Conservation (phyloP, 2,113 vertebrate genomes). For the Chitala chitala region DNA sequence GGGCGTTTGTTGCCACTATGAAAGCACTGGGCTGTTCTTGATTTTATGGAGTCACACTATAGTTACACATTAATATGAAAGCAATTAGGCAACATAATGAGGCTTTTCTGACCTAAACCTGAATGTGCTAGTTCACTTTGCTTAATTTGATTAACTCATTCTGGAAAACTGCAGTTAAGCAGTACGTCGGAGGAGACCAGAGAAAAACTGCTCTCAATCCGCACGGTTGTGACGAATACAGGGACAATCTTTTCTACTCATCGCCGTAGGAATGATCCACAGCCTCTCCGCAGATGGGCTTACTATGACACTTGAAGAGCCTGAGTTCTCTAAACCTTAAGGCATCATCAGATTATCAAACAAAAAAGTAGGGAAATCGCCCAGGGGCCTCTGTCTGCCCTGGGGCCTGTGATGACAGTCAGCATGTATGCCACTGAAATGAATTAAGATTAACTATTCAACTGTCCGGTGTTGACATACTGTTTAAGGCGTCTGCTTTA, state of each 20-base stretch:
- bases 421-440: not conserved
- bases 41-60: too few species aligned
- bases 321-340: not conserved
- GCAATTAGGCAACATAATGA: too few species aligned
- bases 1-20: too few species aligned
- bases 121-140: not conserved
- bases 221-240: not conserved
- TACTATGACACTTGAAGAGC: not conserved
- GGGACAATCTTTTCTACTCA: not conserved
- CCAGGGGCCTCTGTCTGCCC: not conserved
- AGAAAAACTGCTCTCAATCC: too few species aligned
- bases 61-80: too few species aligned
- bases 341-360: not conserved
- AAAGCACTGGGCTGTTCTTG: too few species aligned
- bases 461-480: not conserved
- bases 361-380: not conserved
- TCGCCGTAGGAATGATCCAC: not conserved
- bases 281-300: not conserved
- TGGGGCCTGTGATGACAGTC: not conserved
- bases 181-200: too few species aligned
- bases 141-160: conserved; percentile 2
- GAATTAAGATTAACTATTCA: not conserved
- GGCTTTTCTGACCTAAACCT: not conserved
- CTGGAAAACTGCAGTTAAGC: too few species aligned
- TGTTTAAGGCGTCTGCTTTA: too few species aligned